Evolutionary conservation across 1,140 invertebrate species (phyloP).

Genomic region (Lasioglossum baleicum): DNA sequence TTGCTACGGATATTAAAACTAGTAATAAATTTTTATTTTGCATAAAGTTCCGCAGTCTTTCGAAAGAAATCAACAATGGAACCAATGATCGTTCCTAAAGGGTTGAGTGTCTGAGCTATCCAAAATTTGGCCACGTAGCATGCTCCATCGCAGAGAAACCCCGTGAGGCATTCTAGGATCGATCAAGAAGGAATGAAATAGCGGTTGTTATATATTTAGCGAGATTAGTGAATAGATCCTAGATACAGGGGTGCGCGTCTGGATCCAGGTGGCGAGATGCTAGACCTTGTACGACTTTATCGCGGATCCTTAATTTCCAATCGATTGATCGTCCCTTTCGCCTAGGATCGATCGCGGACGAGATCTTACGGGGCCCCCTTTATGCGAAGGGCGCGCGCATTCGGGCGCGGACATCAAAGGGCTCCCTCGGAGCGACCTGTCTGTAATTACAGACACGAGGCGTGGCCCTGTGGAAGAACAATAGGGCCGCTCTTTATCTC

Average conservation of each 20-base stretch:
- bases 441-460: conserved; percentile 80
- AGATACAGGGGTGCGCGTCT: neutral
- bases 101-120: too few relatives aligned
- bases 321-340: conserved; percentile 51
- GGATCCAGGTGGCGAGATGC: neutral
- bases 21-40: too few relatives aligned
- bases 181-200: too few relatives aligned
- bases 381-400: conserved; percentile 61
- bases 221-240: too few relatives aligned
- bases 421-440: conserved; percentile 73
- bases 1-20: too few relatives aligned
- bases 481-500: conserved; percentile 73
- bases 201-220: too few relatives aligned
- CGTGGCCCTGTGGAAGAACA: conserved; percentile 77
- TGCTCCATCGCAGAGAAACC: too few relatives aligned
- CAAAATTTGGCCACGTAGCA: too few relatives aligned
- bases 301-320: conserved; percentile 62
- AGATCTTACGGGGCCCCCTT: conserved; percentile 51
- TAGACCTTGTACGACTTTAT: conserved; percentile 41
- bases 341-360: conserved; percentile 66
- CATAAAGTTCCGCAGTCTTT: too few relatives aligned
- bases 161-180: too few relatives aligned
- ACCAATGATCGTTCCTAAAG: too few relatives aligned
- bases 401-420: conserved; percentile 75
- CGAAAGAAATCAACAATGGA: too few relatives aligned